Conservation (phyloP, 92 coral and sea anemone genomes). For the Heteractis magnifica region DNA sequence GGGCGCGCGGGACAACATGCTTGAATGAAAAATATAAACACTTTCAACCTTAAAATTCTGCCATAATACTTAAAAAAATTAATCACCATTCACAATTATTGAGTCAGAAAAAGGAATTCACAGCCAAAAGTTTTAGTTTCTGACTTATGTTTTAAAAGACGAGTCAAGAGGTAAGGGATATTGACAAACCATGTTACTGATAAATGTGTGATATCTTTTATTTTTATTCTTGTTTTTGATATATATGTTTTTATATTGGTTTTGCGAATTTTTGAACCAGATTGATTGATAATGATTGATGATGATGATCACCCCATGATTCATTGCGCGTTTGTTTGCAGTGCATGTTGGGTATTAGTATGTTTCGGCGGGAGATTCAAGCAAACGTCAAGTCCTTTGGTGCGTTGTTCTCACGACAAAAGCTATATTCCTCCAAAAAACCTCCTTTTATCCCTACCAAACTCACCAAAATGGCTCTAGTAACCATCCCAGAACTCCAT, state of each 20-base stretch:
- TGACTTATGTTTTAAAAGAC: no score
- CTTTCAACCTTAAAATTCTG: neutral
- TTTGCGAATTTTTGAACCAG: neutral
- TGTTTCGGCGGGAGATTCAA: constrained; percentile 84
- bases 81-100: no score
- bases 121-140: no score
- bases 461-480: constrained; percentile 80
- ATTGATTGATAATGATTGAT: neutral
- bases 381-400: constrained; percentile 53
- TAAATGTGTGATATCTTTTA: no score
- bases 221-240: no score
- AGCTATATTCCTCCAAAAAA: constrained; percentile 7
- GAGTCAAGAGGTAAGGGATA: no score
- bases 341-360: constrained; percentile 41
- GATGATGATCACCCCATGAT: constrained; percentile 5
- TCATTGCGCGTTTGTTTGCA: constrained; percentile 19
- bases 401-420: constrained; percentile 49
- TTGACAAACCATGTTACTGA: no score
- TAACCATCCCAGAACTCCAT: constrained; percentile 82
- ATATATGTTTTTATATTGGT: neutral
- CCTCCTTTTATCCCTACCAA: constrained; percentile 7
- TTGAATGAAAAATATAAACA: neutral
- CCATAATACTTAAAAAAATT: neutral
- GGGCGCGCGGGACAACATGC: constrained; percentile 25
- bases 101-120: no score